Percentiles rank a stretch among this genome's conserved stretches.
Conservation (phyloP, 2,113 vertebrate genomes). For the Dicentrarchus labrax region DNA sequence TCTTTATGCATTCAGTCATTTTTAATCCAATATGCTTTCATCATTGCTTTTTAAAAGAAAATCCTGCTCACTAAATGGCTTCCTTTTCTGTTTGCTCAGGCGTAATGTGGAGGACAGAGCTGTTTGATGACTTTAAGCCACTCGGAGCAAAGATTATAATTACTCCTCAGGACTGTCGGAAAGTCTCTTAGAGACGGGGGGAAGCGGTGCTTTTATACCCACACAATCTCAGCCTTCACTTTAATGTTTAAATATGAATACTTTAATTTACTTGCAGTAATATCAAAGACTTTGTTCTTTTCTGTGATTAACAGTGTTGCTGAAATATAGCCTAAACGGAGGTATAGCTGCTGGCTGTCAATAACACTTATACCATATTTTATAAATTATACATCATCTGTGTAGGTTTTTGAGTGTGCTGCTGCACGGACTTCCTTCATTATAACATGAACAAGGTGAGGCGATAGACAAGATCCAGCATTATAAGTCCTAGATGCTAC, state of each 20-base stretch:
- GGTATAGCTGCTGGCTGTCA: not conserved
- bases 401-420: not conserved
- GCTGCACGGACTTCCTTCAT: not conserved
- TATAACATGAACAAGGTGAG: not conserved
- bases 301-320: not conserved
- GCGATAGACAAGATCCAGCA: not conserved
- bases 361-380: not conserved
- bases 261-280: not conserved
- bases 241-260: not conserved
- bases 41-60: constrained; percentile 31
- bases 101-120: constrained; percentile 19
- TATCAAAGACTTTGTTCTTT: not conserved
- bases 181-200: not conserved
- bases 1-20: not conserved
- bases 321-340: not conserved
- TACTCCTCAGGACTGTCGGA: constrained; percentile 2
- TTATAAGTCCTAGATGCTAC: not conserved
- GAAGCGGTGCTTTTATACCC: not conserved
- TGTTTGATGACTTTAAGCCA: constrained; percentile 44
- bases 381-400: not conserved
- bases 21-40: constrained; percentile 42
- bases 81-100: constrained; percentile 43
- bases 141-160: constrained; percentile 44
- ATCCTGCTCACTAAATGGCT: constrained; percentile 30
- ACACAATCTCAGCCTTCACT: not conserved